phyloP scores from a whole-genome alignment of 2,888 invertebrate species.

The Sicus ferrugineus region DNA sequence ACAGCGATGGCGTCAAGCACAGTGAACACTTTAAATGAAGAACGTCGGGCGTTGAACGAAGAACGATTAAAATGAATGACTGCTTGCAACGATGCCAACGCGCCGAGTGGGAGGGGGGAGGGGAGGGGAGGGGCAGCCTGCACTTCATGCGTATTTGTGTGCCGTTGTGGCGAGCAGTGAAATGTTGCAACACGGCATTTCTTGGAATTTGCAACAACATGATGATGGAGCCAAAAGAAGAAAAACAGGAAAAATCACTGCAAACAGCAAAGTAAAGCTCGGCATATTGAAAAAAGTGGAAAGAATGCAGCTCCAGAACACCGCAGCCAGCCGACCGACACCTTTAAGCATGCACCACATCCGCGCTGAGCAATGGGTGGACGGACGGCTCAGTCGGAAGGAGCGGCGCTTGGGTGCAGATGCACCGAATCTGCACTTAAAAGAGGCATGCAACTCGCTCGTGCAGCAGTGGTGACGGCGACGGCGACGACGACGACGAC shows the following conservation, averaged over 20 bases:
- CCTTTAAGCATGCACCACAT: neutral
- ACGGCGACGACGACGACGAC: no score
- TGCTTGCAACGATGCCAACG: neutral
- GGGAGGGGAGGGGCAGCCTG: neutral
- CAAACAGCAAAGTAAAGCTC: neutral
- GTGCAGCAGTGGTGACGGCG: constrained; percentile 19
- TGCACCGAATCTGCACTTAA: constrained; percentile 32
- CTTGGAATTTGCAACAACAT: constrained; percentile 28
- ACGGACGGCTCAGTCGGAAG: neutral
- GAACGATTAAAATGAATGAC: constrained; percentile 5
- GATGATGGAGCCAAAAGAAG: neutral
- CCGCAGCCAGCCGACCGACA: neutral
- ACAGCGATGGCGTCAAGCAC: constrained; percentile 9
- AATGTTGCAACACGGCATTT: constrained; percentile 28
- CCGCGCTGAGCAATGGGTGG: neutral
- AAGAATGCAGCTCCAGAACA: constrained; percentile 25
- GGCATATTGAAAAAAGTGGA: constrained; percentile 4
- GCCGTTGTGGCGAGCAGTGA: neutral
- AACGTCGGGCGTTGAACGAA: constrained; percentile 1
- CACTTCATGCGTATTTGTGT: neutral
- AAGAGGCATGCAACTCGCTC: constrained; percentile 29
- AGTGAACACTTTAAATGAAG: constrained; percentile 3
- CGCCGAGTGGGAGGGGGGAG: neutral
- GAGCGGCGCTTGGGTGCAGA: constrained; percentile 16
- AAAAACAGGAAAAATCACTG: constrained; percentile 1